Evolutionary conservation across 2,113 vertebrate genomes (phyloP), one percentile per base, ranked within the genome.

Genomic region (Pelusios castaneus): DNA sequence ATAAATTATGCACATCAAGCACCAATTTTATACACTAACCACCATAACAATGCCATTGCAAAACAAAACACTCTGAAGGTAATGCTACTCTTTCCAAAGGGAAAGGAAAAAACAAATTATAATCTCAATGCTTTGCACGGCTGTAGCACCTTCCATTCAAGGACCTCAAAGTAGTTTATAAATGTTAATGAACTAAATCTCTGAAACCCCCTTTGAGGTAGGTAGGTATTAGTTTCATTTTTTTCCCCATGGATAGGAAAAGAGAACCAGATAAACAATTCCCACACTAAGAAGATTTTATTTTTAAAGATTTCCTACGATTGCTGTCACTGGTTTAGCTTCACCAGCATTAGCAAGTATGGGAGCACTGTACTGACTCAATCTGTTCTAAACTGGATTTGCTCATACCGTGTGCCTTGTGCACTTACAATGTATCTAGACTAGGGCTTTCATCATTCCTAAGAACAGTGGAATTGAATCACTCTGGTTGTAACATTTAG

Each of bases 1-100:
- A 97, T 97, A 98, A 97, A 97, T 98, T 98, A 97, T 96, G 97
- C 80, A 97, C 90, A 95, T 89, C 63, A 60, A 95, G 94, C 95
- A 97, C 92, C 95, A 97, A 97, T 98, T 97, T 97, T 98, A 97
- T 97, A 98, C 95, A 96, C 93, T 97, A 97, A 98, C 96, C 97
- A 97, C 92, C 95, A 95, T 97, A 97, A 96, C 94, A 97, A 97
- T 96, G 94, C 89, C 96, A 93, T 94, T 95, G 87, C 94, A 95
- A 96, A 97, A 95, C 85, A 96, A 93, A 97, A 80, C 93, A 92
- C 34, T 94, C 90, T 97, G 95, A 97, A 98, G 96, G 96, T 89
- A 97, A 95, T 1, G 0, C 76, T 95, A 89, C 83, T 91, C 88
- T 95, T 95, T 96, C 91, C 91, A 95, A 96, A 87, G 92, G 56